Evolutionary conservation across 2,797 vertebrate species (phyloP).

Genomic region (Xyrichtys novacula): DNA sequence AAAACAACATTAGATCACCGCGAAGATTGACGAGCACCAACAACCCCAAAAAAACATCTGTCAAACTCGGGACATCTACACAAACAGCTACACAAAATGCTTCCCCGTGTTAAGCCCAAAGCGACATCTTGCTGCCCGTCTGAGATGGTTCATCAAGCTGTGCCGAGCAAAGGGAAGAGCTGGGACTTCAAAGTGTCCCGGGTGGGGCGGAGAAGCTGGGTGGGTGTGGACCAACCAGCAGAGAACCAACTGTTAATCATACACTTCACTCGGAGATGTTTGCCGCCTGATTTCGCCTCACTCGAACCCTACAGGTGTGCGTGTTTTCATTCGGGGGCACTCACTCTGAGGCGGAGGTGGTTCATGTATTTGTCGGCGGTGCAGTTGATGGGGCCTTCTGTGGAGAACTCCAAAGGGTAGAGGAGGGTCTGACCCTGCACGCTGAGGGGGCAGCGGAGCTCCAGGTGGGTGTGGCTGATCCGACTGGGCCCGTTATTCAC

Average conservation of each 20-base stretch:
- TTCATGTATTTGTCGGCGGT: slow-evolving; percentile 84
- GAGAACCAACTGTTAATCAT: slow-evolving; percentile 55
- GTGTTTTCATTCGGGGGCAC: slow-evolving; percentile 7
- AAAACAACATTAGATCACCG: slow-evolving; percentile 52
- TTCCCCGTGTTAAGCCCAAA: slow-evolving; percentile 32
- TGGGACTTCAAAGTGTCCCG: slow-evolving; percentile 76
- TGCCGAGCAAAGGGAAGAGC: slow-evolving; percentile 57
- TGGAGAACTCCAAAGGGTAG: slow-evolving; percentile 87
- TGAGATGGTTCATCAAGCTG: slow-evolving; percentile 71
- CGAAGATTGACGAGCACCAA: slow-evolving; percentile 54
- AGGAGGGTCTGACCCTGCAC: slow-evolving; percentile 85
- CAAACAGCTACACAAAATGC: slow-evolving; percentile 56
- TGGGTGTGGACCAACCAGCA: slow-evolving; percentile 58
- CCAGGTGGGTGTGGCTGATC: slow-evolving; percentile 89
- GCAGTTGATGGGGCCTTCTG: slow-evolving; percentile 89
- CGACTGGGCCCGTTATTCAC: slow-evolving; percentile 92
- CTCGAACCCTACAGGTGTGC: slow-evolving; percentile 37
- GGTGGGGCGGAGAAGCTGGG: slow-evolving; percentile 66
- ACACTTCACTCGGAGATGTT: slow-evolving; percentile 45
- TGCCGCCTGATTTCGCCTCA: slow-evolving; percentile 29
- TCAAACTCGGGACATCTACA: slow-evolving; percentile 59
- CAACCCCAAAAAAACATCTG: slow-evolving; percentile 65
- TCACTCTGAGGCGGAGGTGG: slow-evolving; percentile 85
- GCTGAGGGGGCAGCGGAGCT: slow-evolving; percentile 89
- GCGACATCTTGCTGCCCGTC: slow-evolving; percentile 42